phyloP scores from a whole-genome alignment of 2,888 invertebrate genomes.

The Meiosimyza decipiens region DNA sequence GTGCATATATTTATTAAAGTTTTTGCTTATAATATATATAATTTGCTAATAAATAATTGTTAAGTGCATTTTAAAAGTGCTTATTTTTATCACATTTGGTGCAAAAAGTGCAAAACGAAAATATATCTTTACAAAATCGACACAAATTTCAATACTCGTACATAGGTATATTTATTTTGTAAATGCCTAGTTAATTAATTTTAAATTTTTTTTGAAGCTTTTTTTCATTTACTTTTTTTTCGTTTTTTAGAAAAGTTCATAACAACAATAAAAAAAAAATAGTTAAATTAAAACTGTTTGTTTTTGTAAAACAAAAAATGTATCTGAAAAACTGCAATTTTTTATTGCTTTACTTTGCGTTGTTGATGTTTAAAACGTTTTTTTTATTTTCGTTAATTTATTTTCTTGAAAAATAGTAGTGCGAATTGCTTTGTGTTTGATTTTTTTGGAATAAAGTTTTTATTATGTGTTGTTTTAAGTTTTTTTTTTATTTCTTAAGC shows the following conservation, averaged over 20 bases:
- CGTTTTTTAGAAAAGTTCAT: neutral
- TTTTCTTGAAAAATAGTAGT: neutral
- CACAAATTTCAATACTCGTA: no score
- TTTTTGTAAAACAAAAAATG: neutral
- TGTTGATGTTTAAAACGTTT: neutral
- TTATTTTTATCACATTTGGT: conserved; percentile 30
- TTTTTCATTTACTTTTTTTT: neutral
- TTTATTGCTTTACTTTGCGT: conserved; percentile 13
- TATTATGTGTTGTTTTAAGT: neutral
- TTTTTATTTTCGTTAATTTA: neutral
- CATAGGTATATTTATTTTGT: neutral
- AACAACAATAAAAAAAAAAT: neutral
- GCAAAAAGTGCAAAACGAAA: conserved; percentile 27
- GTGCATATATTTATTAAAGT: conserved; percentile 36
- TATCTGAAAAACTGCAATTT: neutral
- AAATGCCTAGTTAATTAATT: neutral
- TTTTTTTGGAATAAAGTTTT: no score
- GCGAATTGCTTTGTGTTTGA: no score
- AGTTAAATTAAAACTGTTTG: neutral
- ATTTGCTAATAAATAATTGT: conserved; percentile 33
- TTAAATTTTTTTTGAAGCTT: conserved; percentile 9
- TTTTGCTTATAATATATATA: conserved; percentile 29
- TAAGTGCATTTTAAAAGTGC: conserved; percentile 46
- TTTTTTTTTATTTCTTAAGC: neutral
- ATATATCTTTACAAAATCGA: neutral